Base-by-base conservation (phyloP, 2,113 vertebrate genomes). In the Patagioenas fasciata region DNA sequence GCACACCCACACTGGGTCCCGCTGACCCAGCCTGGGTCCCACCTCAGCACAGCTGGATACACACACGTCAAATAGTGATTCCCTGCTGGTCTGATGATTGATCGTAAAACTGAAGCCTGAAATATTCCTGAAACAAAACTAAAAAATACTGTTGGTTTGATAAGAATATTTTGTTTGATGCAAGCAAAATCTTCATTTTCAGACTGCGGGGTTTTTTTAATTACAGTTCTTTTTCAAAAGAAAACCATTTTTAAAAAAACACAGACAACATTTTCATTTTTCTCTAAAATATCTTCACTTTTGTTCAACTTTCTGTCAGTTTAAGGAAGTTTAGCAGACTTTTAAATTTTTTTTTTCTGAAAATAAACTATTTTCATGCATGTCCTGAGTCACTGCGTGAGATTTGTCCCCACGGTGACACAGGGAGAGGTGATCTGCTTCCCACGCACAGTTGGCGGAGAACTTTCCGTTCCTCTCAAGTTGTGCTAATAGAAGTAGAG, bases 401-500 rank as follows among this genome's bases (percentile, higher is more conserved):
- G 89, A 66, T 53, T 40, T 23, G 73, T 51, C 42, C 72, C 91
- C 88, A 29, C 15, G 13, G 54, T 51, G 26, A 47, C 4, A 7
- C 47, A 66, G 82, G n/a, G 24, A 69, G 92, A 65, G 71, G 31
- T 3, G n/a, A 53, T 29, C 77, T 71, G 56, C 91, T 92, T 88
- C 74, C 89, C 78, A 57, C 21, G 82, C 74, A 58, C 77, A 19
- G 65, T 16, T 24, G 21, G 23, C 4, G 50, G 24, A 47, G 32
- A 47, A 26, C 36, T 11, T 47, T 26, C 36, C 61, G 36, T 31
- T 34, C 32, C 0, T 0, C 5, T 8, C 9, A 15, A 26, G 34
- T 2, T 11, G 20, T 5, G 36, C 23, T 3, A 62, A 9, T 0
- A 32, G 44, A 10, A 24, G 13, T 2, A 4, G 3, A 42, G 28